Evolutionary conservation across 2,888 invertebrate genomes (phyloP).

Genomic region (Spicauda simplicius): DNA sequence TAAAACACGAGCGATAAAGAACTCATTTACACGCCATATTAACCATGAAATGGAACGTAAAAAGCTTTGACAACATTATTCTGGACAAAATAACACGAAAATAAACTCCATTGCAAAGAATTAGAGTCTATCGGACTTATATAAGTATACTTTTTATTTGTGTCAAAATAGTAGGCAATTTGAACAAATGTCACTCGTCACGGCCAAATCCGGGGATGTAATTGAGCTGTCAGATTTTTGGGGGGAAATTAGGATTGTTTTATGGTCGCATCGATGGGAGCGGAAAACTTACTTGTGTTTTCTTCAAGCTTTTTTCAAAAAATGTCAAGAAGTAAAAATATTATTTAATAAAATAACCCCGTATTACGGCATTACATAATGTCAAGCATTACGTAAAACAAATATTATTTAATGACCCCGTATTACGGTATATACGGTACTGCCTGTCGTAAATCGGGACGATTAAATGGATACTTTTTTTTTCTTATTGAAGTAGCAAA

Average conservation of each 20-base stretch:
- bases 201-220: conserved; percentile 55
- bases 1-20: conserved; percentile 77
- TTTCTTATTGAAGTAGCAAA: too few relatives aligned
- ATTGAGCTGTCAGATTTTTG: conserved; percentile 77
- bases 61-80: conserved; percentile 57
- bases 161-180: conserved; percentile 67
- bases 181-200: conserved; percentile 79
- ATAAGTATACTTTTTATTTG: conserved; percentile 41
- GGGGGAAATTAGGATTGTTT: conserved; percentile 48
- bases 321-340: too few relatives aligned
- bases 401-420: too few relatives aligned
- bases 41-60: conserved; percentile 77
- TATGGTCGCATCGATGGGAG: background rate
- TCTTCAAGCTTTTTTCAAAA: too few relatives aligned
- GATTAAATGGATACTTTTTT: too few relatives aligned
- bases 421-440: too few relatives aligned
- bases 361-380: too few relatives aligned
- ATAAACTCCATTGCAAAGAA: conserved; percentile 43
- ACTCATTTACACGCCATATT: conserved; percentile 82
- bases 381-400: too few relatives aligned
- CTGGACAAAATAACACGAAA: conserved; percentile 44
- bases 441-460: too few relatives aligned
- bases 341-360: too few relatives aligned
- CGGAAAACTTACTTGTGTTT: too few relatives aligned
- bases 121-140: background rate